Evolutionary conservation across 2,888 invertebrate species (phyloP), one percentile per base, ranked within the genome.

Genomic region (Portevinia maculata): DNA sequence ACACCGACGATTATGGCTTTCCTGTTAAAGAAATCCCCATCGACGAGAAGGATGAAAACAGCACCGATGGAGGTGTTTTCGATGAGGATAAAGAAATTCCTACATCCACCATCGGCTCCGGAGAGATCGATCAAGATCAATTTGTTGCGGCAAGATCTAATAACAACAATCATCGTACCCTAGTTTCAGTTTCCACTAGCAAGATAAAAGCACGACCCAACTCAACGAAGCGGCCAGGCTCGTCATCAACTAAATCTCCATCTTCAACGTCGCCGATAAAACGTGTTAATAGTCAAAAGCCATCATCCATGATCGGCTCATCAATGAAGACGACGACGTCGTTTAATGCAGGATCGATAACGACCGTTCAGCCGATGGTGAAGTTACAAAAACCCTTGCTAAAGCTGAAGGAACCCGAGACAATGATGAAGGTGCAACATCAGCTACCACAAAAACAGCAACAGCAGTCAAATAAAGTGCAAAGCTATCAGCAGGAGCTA

Each of bases 111-210:
- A 83, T 83, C 21, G 78, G 65, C 19, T 83, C 83, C 9, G 81
- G 65, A 8, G 81, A 83, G 59, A 65, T 65, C 39, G 71, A 73
- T 50, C 78, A 76, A 39, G 90, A 89, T 84, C 88, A 89, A 79
- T 89, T 90, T 85, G 90, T 89, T 37, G 90, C 88, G 1, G 88
- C 89, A 8, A 87, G 89, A 65, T 89, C 89, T 9, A 89, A 89
- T 75, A 89, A 88, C 69, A 87, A 89, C 75, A 89, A 87, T 71
- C 89, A 89, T 62, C 88, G 89, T 71, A 90, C 90, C 0, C 57
- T 90, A 39, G 86, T 86, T 21, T 89, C 88, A 39, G 86, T 86
- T 21, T 89, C 88, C 70, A 89, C 87, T 53, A 87, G 87, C 65
- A 88, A 1, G 39, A 76, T 85, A 8, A 90, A 90, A 84, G 81